phyloP scores from a whole-genome alignment of 2,888 invertebrate species.

The Cheilosia pagana region DNA sequence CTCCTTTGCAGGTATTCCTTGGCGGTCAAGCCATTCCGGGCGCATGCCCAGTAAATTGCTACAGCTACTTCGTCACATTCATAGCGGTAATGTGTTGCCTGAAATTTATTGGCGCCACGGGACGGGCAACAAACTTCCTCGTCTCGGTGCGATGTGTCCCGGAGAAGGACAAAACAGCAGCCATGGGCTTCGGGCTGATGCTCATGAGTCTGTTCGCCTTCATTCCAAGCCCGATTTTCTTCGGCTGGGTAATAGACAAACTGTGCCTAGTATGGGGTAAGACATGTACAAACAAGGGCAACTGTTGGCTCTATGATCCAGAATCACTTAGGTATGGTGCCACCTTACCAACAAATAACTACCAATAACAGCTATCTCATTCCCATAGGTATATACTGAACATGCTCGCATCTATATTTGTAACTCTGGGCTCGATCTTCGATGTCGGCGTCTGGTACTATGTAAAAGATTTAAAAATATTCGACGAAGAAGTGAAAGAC shows the following conservation, averaged over 20 bases:
- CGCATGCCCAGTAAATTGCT: slow-evolving; percentile 86
- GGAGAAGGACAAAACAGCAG: slow-evolving; percentile 89
- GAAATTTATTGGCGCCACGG: slow-evolving; percentile 86
- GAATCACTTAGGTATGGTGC: slow-evolving; percentile 84
- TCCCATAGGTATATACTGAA: slow-evolving; percentile 85
- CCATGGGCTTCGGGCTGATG: slow-evolving; percentile 89
- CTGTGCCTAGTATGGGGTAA: slow-evolving; percentile 91
- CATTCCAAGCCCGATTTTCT: slow-evolving; percentile 90
- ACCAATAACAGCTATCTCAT: not conserved
- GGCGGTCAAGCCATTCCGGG: slow-evolving; percentile 84
- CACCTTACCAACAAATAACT: too few relatives aligned
- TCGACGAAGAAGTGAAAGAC: slow-evolving; percentile 86
- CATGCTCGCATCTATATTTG: slow-evolving; percentile 87
- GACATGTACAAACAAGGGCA: slow-evolving; percentile 88
- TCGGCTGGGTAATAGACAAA: slow-evolving; percentile 87
- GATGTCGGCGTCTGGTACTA: slow-evolving; percentile 88
- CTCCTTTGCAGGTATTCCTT: slow-evolving; percentile 67
- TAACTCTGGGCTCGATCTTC: slow-evolving; percentile 87
- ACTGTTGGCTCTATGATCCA: slow-evolving; percentile 90
- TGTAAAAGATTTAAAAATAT: slow-evolving; percentile 88
- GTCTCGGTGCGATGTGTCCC: slow-evolving; percentile 88
- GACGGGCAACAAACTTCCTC: slow-evolving; percentile 87
- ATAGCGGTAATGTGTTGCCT: slow-evolving; percentile 85
- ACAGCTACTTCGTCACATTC: slow-evolving; percentile 85
- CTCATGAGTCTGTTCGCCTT: slow-evolving; percentile 89